Conservation (phyloP, 2,113 vertebrate species). For the Vombatus ursinus region DNA sequence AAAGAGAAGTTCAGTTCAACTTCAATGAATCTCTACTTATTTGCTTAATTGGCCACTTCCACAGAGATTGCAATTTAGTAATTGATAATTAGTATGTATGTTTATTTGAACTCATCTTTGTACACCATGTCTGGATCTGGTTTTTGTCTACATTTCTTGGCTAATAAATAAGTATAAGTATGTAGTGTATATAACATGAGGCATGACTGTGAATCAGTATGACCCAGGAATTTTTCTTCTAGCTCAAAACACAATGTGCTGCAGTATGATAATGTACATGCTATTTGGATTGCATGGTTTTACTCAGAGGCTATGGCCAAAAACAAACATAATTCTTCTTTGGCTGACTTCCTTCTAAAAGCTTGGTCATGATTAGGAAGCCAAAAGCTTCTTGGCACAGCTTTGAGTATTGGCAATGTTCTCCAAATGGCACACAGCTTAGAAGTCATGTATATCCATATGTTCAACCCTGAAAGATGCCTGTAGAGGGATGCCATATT, state of each 20-base stretch:
- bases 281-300: constrained; percentile 38
- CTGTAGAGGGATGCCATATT: constrained; percentile 14
- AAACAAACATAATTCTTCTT: constrained; percentile 30
- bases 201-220: neutral
- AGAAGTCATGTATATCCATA: constrained; percentile 50
- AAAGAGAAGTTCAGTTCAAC: neutral
- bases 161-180: neutral
- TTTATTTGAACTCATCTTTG: neutral
- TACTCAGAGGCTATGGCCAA: constrained; percentile 23
- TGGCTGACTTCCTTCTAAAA: constrained; percentile 32
- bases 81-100: neutral
- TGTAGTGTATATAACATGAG: neutral
- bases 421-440: constrained; percentile 41
- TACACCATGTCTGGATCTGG: neutral
- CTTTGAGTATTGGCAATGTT: constrained; percentile 69
- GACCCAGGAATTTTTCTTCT: neutral
- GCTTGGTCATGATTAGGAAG: constrained; percentile 23
- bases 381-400: constrained; percentile 61
- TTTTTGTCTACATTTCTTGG: neutral
- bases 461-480: constrained; percentile 60
- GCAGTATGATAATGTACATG: neutral
- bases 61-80: neutral
- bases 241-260: constrained; percentile 22
- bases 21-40: neutral
- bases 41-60: neutral